These are phyloP conservation scores for Pelosia muscerda DNA, from an alignment of 2,888 invertebrate species.

Conservation along the genomic window DNA sequence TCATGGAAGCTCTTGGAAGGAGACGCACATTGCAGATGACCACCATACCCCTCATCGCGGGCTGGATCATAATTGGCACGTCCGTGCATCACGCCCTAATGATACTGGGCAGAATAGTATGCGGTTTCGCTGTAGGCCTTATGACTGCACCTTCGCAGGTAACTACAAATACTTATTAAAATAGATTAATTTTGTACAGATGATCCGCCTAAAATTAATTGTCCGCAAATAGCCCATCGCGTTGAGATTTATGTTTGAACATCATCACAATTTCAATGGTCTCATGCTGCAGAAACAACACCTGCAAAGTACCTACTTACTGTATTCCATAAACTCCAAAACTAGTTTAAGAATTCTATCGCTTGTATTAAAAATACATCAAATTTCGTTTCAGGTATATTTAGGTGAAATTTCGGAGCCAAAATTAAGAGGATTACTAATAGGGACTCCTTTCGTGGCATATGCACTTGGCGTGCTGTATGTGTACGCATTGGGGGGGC, in stretches of 20 bases:
- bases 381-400: slow-evolving; percentile 87
- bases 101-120: slow-evolving; percentile 89
- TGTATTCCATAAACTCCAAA: too few relatives aligned
- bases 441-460: slow-evolving; percentile 91
- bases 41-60: slow-evolving; percentile 88
- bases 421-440: slow-evolving; percentile 88
- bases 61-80: slow-evolving; percentile 90
- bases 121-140: slow-evolving; percentile 91
- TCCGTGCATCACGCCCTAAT: slow-evolving; percentile 86
- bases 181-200: too few relatives aligned
- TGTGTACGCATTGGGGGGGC: slow-evolving; percentile 90
- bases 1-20: slow-evolving; percentile 90
- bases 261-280: neutral
- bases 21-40: slow-evolving; percentile 89
- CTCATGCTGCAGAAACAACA: too few relatives aligned
- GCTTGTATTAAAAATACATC: neutral
- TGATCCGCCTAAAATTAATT: too few relatives aligned
- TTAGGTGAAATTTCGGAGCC: slow-evolving; percentile 92
- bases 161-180: neutral
- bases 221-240: too few relatives aligned
- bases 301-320: too few relatives aligned
- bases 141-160: slow-evolving; percentile 92
- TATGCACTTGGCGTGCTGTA: slow-evolving; percentile 92
- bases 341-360: too few relatives aligned
- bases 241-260: neutral